Evolutionary conservation across 2,113 vertebrate genomes (phyloP).

Genomic region (Atrichornis clamosus): DNA sequence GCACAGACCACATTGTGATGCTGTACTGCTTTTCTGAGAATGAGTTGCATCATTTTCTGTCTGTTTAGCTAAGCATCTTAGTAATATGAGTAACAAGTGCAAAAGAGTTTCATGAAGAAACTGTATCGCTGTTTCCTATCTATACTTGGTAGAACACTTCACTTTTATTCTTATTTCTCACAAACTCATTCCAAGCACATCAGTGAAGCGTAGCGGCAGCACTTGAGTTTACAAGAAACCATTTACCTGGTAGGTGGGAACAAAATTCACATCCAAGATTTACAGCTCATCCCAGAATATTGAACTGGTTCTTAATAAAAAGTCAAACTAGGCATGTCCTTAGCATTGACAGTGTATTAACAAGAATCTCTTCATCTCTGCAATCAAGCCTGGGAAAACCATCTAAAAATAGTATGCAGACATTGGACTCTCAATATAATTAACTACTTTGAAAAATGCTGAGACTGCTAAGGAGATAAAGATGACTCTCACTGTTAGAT

Average conservation of each 20-base stretch:
- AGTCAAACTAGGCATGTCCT: background rate
- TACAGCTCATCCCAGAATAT: background rate
- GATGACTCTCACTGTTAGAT: background rate
- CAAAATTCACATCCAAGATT: background rate
- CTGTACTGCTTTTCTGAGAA: background rate
- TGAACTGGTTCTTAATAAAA: background rate
- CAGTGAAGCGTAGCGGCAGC: background rate
- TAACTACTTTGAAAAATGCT: background rate
- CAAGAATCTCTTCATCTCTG: background rate
- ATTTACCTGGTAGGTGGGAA: background rate
- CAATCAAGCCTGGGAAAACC: background rate
- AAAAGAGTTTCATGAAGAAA: background rate
- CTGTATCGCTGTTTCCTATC: background rate
- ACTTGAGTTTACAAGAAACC: conserved; percentile 19
- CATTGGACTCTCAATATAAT: background rate
- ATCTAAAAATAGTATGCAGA: background rate
- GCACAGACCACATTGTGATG: background rate
- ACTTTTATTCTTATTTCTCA: conserved; percentile 3
- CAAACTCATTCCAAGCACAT: conserved; percentile 10
- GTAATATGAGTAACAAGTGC: background rate
- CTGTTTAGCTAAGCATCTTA: background rate
- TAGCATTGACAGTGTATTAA: background rate
- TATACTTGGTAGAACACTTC: background rate
- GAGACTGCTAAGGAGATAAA: background rate
- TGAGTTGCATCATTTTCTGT: background rate